A percentile compares a stretch with the other conserved stretches of the same genome.
Evolutionary conservation across 2,797 vertebrate species (phyloP).

Genomic region (Meriones psammophilus): DNA sequence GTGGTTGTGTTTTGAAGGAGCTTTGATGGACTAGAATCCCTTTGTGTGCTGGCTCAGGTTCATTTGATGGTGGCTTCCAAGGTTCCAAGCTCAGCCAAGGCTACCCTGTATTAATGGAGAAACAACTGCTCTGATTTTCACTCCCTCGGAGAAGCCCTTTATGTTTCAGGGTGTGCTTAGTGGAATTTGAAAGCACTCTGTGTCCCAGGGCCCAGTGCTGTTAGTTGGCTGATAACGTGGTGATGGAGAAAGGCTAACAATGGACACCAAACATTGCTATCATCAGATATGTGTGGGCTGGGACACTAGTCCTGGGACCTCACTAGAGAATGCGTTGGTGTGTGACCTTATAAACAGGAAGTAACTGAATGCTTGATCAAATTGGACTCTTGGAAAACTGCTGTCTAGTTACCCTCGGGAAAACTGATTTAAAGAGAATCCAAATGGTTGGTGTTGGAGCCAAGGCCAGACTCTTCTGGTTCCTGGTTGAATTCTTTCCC

Average conservation of each 20-base stretch:
- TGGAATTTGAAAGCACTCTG: neutral
- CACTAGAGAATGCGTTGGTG: neutral
- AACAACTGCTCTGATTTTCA: neutral
- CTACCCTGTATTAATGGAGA: neutral
- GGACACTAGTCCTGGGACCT: neutral
- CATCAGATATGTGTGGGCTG: neutral
- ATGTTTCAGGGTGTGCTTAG: neutral
- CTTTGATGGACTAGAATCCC: neutral
- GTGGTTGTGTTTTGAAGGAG: neutral
- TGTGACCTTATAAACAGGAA: neutral
- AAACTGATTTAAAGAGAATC: neutral
- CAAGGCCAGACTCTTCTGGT: neutral
- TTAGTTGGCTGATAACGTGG: neutral
- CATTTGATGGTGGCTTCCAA: fast-evolving
- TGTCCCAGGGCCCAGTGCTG: neutral
- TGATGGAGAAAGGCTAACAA: neutral
- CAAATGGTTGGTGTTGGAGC: neutral
- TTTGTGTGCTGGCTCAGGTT: neutral
- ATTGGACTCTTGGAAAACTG: neutral
- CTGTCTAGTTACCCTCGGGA: neutral
- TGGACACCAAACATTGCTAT: fast-evolving
- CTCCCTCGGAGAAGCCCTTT: neutral
- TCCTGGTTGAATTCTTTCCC: neutral
- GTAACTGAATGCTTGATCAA: neutral
- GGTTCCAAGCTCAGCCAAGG: fast-evolving